Base-by-base conservation (phyloP, 2,888 invertebrate genomes). In the Diarsia dahlii region DNA sequence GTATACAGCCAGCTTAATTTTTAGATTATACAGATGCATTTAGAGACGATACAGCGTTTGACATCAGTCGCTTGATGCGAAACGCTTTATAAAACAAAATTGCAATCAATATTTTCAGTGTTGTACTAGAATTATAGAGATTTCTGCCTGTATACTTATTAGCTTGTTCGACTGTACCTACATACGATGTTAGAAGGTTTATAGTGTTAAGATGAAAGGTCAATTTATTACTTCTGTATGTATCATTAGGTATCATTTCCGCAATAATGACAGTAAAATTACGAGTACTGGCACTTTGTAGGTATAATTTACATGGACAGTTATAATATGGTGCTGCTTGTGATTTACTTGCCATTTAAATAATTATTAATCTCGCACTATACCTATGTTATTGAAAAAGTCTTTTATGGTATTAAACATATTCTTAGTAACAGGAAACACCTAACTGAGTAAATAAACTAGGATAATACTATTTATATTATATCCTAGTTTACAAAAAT, bases 101-200 rank as follows among this genome's bases (percentile, higher is more conserved):
- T 5, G 39, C 39, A 39, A 39, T 39, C 39, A 39, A 39, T 39
- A 39, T 39, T 39, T 39, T 39, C 39, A 39, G 39, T 39, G 39
- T 39, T 5, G 39, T 39, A 39, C 39, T 39, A 39, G 39, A 39
- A 39, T 39, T 39, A 39, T 39, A 39, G 5, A 39, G 39, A 39
- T 39, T 39, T 39, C 39, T 39, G 39, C 39, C 39, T 39, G 39
- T 39, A 8, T 39, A 39, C 39, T 39, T 8, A 39, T 8, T 8
- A 39, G 39, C 39, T 39, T 39, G 39, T 39, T 39, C 39, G 39
- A 39, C 39, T 8, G 39, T 39, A 39, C 39, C 5, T 39, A 90
- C 39, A 39, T 39, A 90, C 90, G 92, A 90, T 77, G 85, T 85
- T 78, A 80, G 39, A 80, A 34, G 67, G 74, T 52, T 77, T 85